Base-by-base conservation (phyloP, 2,888 invertebrate genomes). In the Calameuta pallipes region DNA sequence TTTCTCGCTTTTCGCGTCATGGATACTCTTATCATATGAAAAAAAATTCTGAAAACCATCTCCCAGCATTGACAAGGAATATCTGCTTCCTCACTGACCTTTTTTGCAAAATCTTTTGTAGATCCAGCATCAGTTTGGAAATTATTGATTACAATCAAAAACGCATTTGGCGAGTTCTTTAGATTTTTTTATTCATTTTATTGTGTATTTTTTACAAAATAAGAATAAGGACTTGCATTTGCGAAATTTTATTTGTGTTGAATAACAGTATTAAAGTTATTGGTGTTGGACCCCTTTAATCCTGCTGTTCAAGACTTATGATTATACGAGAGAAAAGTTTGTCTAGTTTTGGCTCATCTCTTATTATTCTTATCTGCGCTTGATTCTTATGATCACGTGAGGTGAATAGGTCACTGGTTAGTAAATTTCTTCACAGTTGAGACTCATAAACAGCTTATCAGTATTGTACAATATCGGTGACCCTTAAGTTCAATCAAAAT, bases 381-480 rank as follows among this genome's bases (percentile, higher is more conserved):
- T 69, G n/a, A 56, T 70, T 73, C 69, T 77, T 68, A 73, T 78
- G 83, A 86, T 87, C 88, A 88, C 88, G 87, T 87, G 88, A 89
- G 87, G 88, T 89, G 83, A 88, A 85, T 77, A 81, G 80, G 83
- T 82, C 80, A 83, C 37, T 73, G 83, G 79, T 37, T 74, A 74
- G n/a, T 13, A 78, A 81, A 80, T 77, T 71, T 30, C 71, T 71
- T 81, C 75, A 76, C 76, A 79, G 79, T 74, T 12, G 33, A 71
- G 33, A 33, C 13, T 71, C 4, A 34, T 71, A 71, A 71, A 34
- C 71, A 34, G 13, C 80, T 86, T 86, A 87, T 88, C 87, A 36
- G 74, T 79, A 75, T 82, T 84, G 74, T 81, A 80, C 79, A 80
- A 80, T 84, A 85, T 82, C 78, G 33, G 69, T 80, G 83, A 87